Conservation (phyloP, 2,888 invertebrate genomes). For the Muschampia plurimacula region DNA sequence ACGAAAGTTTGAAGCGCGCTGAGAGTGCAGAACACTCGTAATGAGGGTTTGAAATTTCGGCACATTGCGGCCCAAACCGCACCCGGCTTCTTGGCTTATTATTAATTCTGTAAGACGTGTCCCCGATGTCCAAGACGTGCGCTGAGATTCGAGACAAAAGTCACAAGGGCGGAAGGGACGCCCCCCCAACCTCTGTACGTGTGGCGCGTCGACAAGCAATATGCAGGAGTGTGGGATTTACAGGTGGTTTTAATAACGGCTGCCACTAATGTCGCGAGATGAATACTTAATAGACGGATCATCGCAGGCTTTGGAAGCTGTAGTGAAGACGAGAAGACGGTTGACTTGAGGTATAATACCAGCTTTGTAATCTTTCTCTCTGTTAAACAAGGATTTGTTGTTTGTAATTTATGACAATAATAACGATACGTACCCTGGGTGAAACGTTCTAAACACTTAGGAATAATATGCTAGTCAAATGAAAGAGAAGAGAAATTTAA, state of each 20-base stretch:
- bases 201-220: conserved; percentile 70
- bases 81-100: conserved; percentile 85
- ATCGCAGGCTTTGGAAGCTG: conserved; percentile 61
- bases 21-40: conserved; percentile 82
- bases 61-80: conserved; percentile 83
- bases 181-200: conserved; percentile 63
- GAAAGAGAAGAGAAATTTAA: too few relatives aligned
- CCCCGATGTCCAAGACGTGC: conserved; percentile 86
- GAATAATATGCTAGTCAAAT: background rate
- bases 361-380: background rate
- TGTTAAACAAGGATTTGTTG: conserved; percentile 5
- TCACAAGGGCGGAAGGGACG: conserved; percentile 79
- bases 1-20: conserved; percentile 78
- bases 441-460: background rate
- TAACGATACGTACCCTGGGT: background rate
- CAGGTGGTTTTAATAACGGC: conserved; percentile 86
- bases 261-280: conserved; percentile 82
- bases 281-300: conserved; percentile 84
- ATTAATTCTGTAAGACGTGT: conserved; percentile 86
- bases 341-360: conserved; percentile 42
- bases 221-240: conserved; percentile 72
- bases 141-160: conserved; percentile 85
- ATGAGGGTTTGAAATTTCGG: conserved; percentile 85
- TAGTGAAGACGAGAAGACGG: conserved; percentile 51
- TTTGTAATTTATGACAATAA: background rate